Evolutionary conservation across 2,113 vertebrate genomes (phyloP), one percentile per base, ranked within the genome.

Genomic region (Atlantisia rogersi): DNA sequence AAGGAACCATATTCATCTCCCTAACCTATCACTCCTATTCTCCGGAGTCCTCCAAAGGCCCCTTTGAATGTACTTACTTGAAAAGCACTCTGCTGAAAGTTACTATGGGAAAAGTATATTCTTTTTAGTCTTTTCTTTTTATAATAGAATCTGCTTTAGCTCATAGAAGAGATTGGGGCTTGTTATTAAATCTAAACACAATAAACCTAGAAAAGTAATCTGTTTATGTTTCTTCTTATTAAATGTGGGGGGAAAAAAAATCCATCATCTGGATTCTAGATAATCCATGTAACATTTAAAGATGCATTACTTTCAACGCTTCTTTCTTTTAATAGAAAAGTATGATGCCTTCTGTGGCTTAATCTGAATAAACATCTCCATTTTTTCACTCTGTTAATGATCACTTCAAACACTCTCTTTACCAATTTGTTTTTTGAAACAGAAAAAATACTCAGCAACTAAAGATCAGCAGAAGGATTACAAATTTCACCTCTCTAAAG

Each of bases 321-420:
- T 81, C 3, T 86, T 88, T 82, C 1, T 24, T 85, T 70, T 63
- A 53, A 76, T 74, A 52, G 78, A 77, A 80, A 92, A 73, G 25
- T 31, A 37, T 59, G 28, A 13, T 59, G 29, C 37, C 60, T 21
- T 25, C n/a, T 55, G 7, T 62, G 64, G 77, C 16, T 92, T 82
- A 74, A 86, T 83, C 55, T 86, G 64, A 78, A 83, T 96, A 91
- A 92, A 73, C 6, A 58, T 60, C 44, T 74, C 55, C 15, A 39
- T 84, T 82, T 35, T 93, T 94, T 73, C 52, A 65, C n/a, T 80
- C 53, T 78, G 39, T 77, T 95, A 90, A 92, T 52, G 67, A 78
- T 76, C 46, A 64, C 62, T 67, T 92, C 29, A 69, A 73, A 56
- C 59, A 58, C 56, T 63, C 22, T 62, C 37, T 62, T 77, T 20